A percentile compares a stretch with the other conserved stretches of the same genome.
These are phyloP conservation scores for Parthenolecanium corni DNA, from an alignment of 2,888 invertebrate genomes.

Conservation along the genomic window DNA sequence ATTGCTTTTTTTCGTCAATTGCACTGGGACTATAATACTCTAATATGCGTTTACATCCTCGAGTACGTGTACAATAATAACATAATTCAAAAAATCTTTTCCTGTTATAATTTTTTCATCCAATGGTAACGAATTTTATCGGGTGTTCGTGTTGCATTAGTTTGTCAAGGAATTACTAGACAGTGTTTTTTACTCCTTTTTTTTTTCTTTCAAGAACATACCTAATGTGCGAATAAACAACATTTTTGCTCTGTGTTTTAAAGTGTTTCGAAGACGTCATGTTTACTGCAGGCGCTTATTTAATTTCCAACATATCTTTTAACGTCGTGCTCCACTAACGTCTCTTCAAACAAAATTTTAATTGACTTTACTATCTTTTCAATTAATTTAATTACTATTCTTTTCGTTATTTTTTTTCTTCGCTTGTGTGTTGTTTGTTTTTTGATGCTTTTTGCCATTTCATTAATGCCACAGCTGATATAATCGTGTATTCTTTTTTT, in stretches of 20 bases:
- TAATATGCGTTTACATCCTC: no score
- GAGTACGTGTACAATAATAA: no score
- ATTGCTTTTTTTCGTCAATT: no score
- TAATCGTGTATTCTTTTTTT: background rate
- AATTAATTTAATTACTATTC: conserved; percentile 21
- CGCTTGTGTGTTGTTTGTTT: background rate
- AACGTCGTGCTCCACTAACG: conserved; percentile 2
- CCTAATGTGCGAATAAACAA: background rate
- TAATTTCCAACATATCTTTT: background rate
- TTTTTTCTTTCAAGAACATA: background rate
- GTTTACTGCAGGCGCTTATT: conserved; percentile 17
- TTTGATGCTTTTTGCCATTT: background rate
- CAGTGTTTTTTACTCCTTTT: background rate
- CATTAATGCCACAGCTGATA: no score
- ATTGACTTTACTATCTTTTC: conserved; percentile 16
- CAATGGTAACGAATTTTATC: no score
- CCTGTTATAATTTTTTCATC: no score
- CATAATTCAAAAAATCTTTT: no score
- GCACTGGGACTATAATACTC: no score
- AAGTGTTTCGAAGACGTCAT: background rate
- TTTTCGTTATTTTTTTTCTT: conserved; percentile 3
- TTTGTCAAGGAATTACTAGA: no score
- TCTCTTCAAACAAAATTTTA: conserved; percentile 10
- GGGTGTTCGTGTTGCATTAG: no score
- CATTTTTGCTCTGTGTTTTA: background rate